Conservation (phyloP, 2,797 vertebrate species). For the Vireo griseus region DNA sequence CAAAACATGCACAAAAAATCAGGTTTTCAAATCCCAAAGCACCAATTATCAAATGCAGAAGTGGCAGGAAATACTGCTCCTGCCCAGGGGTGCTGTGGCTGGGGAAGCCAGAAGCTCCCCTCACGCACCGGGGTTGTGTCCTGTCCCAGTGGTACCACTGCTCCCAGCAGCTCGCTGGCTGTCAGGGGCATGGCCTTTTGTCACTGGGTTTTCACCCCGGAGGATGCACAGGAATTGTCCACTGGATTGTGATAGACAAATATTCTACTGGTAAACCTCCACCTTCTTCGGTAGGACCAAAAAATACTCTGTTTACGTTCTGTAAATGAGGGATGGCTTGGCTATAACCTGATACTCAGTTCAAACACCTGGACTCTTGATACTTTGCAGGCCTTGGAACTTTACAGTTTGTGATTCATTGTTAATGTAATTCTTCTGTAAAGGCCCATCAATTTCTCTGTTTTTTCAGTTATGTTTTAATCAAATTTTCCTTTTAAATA, state of each 20-base stretch:
- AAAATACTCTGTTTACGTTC: fast-evolving
- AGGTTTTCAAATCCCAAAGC: not conserved
- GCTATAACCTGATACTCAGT: not conserved
- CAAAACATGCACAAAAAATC: not conserved
- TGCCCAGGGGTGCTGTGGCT: not conserved
- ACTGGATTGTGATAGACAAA: not conserved
- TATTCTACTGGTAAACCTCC: not conserved
- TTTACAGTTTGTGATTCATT: not conserved
- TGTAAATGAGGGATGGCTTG: not conserved
- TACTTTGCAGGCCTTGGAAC: not conserved
- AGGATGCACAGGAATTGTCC: not conserved
- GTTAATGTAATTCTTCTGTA: not conserved
- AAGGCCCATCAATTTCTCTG: not conserved
- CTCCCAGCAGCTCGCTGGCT: not conserved
- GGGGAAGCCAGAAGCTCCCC: fast-evolving
- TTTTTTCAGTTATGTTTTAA: not conserved
- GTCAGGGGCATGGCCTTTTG: not conserved
- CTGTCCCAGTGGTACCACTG: fast-evolving
- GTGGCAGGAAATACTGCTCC: not conserved
- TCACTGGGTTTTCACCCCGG: not conserved
- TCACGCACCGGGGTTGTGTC: not conserved
- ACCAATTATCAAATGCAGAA: not conserved
- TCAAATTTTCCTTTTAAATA: not conserved
- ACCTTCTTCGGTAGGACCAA: not conserved
- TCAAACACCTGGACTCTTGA: not conserved